Evolutionary conservation across 2,888 invertebrate species (phyloP), one percentile per base, ranked within the genome.

Genomic region (Yponomeuta plumbellus): DNA sequence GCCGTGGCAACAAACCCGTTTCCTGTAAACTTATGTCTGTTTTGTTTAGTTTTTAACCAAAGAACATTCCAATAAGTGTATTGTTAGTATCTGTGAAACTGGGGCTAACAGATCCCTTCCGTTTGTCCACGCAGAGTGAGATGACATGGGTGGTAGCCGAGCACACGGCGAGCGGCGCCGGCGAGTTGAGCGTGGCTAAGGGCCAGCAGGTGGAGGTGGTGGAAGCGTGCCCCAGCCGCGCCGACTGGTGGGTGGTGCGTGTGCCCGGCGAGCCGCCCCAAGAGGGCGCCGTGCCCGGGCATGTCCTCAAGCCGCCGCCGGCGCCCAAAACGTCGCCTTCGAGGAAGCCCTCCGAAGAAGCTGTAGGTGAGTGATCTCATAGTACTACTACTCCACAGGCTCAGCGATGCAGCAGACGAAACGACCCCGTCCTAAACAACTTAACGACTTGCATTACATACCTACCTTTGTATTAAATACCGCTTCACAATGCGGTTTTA

Each of bases 121-220:
- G 71, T 72, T 71, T 52, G 92, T 34, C 34, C 6, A 34, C 87
- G 40, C 91, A 96, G 96, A 95, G 96, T 70, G 97, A 97, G 84
- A 96, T 97, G 94, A 97, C 97, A 69, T 97, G 97, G 97, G 97
- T 97, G 75, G 94, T 97, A 67, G 95, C 96, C 71, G 98, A 98
- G 83, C 96, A 96, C 84, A 91, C 92, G 34, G 94, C 96, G n/a
- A 92, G 95, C 13, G 94, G 95, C 72, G 92, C 95, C 63, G 94
- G 95, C 67, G 98, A 98, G 85, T 86, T 98, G 75, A 94, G 94
- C 66, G 97, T 98, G 61, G 92, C 92, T 70, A 97, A 97, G 83
- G 98, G 98, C 26, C 98, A 98, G 88, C 98, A 98, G 87, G 98
- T 98, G 70, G 98, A 98, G 83, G 95, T 98, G 71, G 91, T 98